Percentiles rank a stretch among this genome's conserved stretches.
Conservation (phyloP, 2,888 invertebrate species). For the Adelphocoris suturalis region DNA sequence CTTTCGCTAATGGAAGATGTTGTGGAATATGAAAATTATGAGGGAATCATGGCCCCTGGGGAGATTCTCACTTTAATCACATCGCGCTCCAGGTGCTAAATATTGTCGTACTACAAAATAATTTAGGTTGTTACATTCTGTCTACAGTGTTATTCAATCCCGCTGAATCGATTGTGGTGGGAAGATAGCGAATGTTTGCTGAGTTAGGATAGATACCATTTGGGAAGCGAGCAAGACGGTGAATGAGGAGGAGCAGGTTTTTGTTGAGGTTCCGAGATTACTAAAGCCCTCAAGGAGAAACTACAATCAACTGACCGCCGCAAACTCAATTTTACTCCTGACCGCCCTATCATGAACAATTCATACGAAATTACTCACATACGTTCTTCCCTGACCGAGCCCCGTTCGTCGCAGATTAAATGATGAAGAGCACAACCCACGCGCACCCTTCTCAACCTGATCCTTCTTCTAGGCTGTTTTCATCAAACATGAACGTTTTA, state of each 20-base stretch:
- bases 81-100: no score
- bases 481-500: background rate
- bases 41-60: no score
- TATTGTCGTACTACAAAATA: no score
- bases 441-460: background rate
- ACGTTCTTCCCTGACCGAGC: conserved; percentile 43
- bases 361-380: conserved; percentile 62
- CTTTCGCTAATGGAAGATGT: no score
- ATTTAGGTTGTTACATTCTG: no score
- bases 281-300: conserved; percentile 53
- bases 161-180: no score
- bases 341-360: conserved; percentile 66
- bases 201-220: no score
- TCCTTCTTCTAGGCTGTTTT: background rate
- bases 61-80: no score
- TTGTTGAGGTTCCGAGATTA: conserved; percentile 50
- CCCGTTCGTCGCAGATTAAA: background rate
- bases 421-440: background rate
- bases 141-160: no score
- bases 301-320: conserved; percentile 65
- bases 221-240: no score
- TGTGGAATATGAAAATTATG: no score
- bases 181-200: no score
- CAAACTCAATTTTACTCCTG: conserved; percentile 63
- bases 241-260: conserved; percentile 4